Percentiles rank a stretch among this genome's conserved stretches.
Evolutionary conservation across 2,113 vertebrate genomes (phyloP).

Genomic region (Eolophus roseicapilla): DNA sequence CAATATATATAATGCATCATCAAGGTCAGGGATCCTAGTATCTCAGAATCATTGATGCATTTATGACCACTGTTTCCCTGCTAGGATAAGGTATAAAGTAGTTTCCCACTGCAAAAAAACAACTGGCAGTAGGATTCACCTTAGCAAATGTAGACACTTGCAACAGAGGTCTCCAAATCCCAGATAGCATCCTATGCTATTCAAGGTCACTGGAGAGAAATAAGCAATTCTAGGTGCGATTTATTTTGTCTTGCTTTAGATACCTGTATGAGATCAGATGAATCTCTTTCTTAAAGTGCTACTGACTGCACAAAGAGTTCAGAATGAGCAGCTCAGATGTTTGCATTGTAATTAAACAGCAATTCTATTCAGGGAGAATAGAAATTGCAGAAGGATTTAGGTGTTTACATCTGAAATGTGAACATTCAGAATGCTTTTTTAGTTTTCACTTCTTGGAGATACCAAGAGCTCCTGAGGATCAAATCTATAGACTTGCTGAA

Average conservation of each 20-base stretch:
- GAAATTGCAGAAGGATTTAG: not conserved
- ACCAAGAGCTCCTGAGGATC: not conserved
- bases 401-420: not conserved
- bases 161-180: not conserved
- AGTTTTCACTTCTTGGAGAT: conserved; percentile 15
- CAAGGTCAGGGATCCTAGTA: not conserved
- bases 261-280: not conserved
- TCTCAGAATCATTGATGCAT: not conserved
- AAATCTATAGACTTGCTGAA: conserved; percentile 53
- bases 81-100: not conserved
- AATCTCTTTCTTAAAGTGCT: not conserved
- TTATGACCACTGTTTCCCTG: not conserved
- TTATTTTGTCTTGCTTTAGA: not conserved
- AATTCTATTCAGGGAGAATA: not conserved
- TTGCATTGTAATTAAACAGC: not conserved
- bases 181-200: not conserved
- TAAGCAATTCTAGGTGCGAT: fast-evolving
- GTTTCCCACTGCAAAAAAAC: not conserved
- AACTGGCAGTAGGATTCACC: not conserved
- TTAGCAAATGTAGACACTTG: not conserved
- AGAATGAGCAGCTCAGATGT: not conserved
- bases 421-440: not conserved
- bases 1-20: not conserved
- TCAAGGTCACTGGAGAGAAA: not conserved
- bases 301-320: not conserved